These are phyloP conservation scores for Tetramorium simillimum DNA, from an alignment of 1,140 invertebrate species.

Conservation along the genomic window DNA sequence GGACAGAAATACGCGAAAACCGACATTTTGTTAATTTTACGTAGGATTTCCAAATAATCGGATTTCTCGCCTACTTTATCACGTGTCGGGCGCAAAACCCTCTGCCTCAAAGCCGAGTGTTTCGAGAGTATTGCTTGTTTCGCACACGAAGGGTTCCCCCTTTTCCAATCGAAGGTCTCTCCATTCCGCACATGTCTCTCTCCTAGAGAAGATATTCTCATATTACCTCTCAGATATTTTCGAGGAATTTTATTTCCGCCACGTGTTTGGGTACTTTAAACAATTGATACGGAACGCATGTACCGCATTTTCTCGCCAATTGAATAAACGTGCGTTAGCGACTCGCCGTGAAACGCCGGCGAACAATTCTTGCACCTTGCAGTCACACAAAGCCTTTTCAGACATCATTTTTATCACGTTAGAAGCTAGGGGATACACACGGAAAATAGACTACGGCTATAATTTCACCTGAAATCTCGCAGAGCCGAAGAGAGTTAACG, in stretches of 20 bases:
- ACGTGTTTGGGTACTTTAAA: constrained; percentile 25
- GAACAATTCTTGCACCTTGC: background rate
- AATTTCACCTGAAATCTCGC: constrained; percentile 10
- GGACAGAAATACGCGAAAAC: background rate
- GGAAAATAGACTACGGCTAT: background rate
- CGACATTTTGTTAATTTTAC: constrained; percentile 25
- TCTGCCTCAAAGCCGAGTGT: background rate
- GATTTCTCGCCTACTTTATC: background rate
- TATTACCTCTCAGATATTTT: constrained; percentile 32
- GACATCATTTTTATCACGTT: background rate
- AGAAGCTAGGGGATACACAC: background rate
- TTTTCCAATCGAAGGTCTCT: constrained; percentile 29
- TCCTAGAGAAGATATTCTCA: background rate
- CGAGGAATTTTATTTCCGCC: constrained; percentile 38
- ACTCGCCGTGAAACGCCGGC: too few species aligned
- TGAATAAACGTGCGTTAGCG: background rate
- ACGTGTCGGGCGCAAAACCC: background rate
- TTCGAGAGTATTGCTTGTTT: background rate
- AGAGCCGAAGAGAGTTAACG: constrained; percentile 12
- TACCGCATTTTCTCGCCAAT: background rate
- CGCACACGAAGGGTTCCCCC: background rate
- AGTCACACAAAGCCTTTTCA: background rate
- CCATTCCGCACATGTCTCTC: constrained; percentile 18
- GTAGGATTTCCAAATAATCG: background rate
- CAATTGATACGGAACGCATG: constrained; percentile 21